Evolutionary conservation across 2,113 vertebrate species (phyloP).

Genomic region (Megaleporinus macrocephalus): DNA sequence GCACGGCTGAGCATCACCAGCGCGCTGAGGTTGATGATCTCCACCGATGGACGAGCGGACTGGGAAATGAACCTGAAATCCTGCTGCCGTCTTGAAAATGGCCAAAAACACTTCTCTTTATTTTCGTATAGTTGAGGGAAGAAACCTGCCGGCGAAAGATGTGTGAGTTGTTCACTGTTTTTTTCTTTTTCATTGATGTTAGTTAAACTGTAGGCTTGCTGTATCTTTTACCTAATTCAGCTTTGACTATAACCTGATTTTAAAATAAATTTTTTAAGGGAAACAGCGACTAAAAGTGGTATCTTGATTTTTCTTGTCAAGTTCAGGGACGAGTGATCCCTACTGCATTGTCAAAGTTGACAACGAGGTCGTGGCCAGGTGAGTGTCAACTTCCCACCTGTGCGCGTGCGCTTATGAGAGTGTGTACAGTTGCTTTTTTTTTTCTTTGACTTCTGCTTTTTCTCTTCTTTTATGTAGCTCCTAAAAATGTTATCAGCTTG

Average conservation of each 20-base stretch:
- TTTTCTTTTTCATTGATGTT: too few relatives aligned
- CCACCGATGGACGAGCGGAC: neutral
- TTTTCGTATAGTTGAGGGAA: slow-evolving; percentile 89
- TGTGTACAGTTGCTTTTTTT: neutral
- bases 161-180: slow-evolving; percentile 77
- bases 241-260: too few relatives aligned
- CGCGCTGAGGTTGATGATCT: neutral
- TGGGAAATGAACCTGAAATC: slow-evolving; percentile 14
- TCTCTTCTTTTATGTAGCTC: too few relatives aligned
- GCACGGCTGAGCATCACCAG: neutral
- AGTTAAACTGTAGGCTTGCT: too few relatives aligned
- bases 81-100: slow-evolving; percentile 63
- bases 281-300: neutral
- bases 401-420: slow-evolving; percentile 5
- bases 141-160: slow-evolving; percentile 89
- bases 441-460: too few relatives aligned
- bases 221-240: too few relatives aligned
- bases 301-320: slow-evolving; percentile 57
- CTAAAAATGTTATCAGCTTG: too few relatives aligned
- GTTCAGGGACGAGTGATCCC: slow-evolving; percentile 90
- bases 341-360: slow-evolving; percentile 92
- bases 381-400: slow-evolving; percentile 51
- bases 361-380: slow-evolving; percentile 92
- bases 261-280: neutral
- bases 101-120: slow-evolving; percentile 85